Base-by-base conservation (phyloP, 2,113 vertebrate species). In the Isichthys henryi region DNA sequence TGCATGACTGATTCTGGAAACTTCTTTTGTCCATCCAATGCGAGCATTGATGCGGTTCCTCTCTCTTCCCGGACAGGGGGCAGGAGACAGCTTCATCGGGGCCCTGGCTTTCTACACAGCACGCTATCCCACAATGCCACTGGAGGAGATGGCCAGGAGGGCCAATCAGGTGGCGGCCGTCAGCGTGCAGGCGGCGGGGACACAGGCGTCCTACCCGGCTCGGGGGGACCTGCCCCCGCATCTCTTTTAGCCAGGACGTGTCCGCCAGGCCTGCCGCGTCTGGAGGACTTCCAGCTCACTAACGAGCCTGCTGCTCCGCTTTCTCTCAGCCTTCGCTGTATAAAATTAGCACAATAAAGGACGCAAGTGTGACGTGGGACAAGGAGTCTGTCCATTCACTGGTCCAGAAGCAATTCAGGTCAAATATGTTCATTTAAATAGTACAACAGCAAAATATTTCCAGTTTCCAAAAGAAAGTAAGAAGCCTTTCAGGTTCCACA, bases 11-110 rank as follows among this genome's bases (percentile, higher is more conserved):
- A 77, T 15, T 39, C 13, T 15, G 6, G 70, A 77, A 77, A 35
- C 62, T 27, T 66, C n/a, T 66, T 66, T 66, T 66, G 62, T 66
- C 62, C 27, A 27, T 66, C 62, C 10, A 10, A n/a, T 6, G 48
- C 15, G 66, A 23, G 49, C 27, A 82, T 7, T 39, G 19, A 53
- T 82, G 49, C 77, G 4, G 19, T 83, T 53, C 77, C 4, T 89
- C 31, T 93, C 91, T 92, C 31, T 95, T 93, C 92, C 31, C 84
- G 92, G 93, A 93, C 93, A 99, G 98, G 98, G 98, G 1, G 98
- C 98, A 88, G 98, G 98, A 52, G 98, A 99, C 95, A 98, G 98
- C 93, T 99, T 99, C 92, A 96, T 99, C 82, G 98, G 98, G 83
- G 96, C 98, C 0, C 87, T 99, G 93, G 98, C 97, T 4, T 99